These are phyloP conservation scores for Patagioenas fasciata DNA, from an alignment of 2,113 vertebrate genomes.

Conservation along the genomic window DNA sequence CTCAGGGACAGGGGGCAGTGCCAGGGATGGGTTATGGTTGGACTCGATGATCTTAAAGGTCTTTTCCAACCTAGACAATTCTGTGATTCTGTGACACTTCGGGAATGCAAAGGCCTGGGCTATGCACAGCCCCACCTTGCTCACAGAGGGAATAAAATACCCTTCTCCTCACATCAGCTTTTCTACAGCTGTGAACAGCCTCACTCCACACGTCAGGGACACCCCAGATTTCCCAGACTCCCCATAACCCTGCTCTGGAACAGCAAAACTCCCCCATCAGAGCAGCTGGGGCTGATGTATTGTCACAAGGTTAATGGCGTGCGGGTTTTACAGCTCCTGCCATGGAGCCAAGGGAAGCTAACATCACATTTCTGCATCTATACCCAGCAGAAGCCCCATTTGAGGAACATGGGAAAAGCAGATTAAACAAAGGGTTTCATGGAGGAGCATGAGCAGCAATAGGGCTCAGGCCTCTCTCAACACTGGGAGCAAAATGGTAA, in stretches of 20 bases:
- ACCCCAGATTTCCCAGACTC: not conserved
- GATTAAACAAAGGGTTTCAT: not conserved
- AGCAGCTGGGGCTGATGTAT: not conserved
- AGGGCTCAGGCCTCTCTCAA: not conserved
- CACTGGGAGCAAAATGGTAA: not conserved
- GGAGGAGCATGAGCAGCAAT: not conserved
- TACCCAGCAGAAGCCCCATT: not conserved
- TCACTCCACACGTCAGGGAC: not conserved
- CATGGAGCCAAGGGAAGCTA: not conserved
- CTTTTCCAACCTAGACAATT: too few relatives aligned
- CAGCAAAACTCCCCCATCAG: not conserved
- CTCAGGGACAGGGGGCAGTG: too few relatives aligned
- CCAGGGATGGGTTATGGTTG: too few relatives aligned
- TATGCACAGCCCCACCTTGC: not conserved
- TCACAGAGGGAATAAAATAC: not conserved
- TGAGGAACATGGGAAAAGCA: not conserved
- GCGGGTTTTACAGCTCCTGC: not conserved
- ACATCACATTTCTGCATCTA: not conserved
- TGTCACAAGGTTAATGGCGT: rapidly evolving
- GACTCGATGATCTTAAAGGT: too few relatives aligned
- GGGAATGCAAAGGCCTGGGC: not conserved
- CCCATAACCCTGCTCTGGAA: not conserved
- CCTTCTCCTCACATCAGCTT: not conserved
- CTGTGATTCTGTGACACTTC: not conserved
- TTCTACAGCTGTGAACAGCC: not conserved